Evolutionary conservation across 2,888 invertebrate species (phyloP).

Genomic region (Cenopis cana): DNA sequence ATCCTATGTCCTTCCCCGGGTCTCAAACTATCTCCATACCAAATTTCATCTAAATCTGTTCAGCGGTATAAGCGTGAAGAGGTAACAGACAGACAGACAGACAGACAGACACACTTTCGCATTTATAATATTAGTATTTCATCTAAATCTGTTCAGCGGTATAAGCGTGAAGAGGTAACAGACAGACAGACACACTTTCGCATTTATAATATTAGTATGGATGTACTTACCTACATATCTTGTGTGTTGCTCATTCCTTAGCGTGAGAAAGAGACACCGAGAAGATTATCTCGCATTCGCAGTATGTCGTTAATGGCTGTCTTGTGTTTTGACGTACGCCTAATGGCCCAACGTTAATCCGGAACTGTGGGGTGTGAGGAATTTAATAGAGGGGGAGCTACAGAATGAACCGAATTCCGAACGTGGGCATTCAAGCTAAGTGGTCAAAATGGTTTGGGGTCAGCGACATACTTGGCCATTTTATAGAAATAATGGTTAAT

Average conservation of each 20-base stretch:
- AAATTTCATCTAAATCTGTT: too few species aligned
- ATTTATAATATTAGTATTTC: too few species aligned
- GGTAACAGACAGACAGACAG: too few species aligned
- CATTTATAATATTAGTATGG: too few species aligned
- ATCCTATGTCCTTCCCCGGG: too few species aligned
- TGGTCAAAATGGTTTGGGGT: not conserved
- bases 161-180: too few species aligned
- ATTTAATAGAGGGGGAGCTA: conserved; percentile 24
- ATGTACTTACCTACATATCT: too few species aligned
- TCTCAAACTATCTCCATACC: too few species aligned
- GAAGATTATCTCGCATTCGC: conserved; percentile 31
- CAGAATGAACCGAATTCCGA: conserved; percentile 16
- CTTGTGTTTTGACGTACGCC: conserved; percentile 40
- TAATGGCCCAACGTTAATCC: conserved; percentile 30
- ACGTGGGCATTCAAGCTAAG: not conserved
- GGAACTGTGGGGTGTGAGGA: conserved; percentile 17
- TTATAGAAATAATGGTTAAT: not conserved
- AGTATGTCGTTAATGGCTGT: conserved; percentile 36
- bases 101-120: too few species aligned
- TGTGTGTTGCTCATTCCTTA: not conserved
- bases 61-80: too few species aligned
- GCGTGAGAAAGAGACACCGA: not conserved
- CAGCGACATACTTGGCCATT: not conserved
- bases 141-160: too few species aligned
- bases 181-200: too few species aligned